Conservation (phyloP, 2,113 vertebrate genomes). For the Mandrillus leucophaeus region DNA sequence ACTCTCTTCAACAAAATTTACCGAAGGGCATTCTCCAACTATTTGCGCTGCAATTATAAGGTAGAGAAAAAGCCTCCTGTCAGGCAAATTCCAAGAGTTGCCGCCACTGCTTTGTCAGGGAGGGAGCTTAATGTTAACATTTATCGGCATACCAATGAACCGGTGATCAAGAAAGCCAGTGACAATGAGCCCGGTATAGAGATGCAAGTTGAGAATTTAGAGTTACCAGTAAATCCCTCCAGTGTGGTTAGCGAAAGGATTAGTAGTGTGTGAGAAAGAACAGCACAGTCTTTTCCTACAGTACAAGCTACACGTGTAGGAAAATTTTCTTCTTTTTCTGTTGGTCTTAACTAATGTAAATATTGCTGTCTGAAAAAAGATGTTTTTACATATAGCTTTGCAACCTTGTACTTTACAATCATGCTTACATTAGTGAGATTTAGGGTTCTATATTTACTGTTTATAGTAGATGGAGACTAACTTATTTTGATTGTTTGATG, state of each 20-base stretch:
- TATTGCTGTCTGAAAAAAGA: constrained; percentile 81
- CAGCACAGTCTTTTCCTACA: constrained; percentile 44
- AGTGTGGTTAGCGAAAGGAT: constrained; percentile 90
- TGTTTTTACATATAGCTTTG: constrained; percentile 81
- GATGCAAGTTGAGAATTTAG: constrained; percentile 87
- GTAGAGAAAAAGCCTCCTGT: constrained; percentile 81
- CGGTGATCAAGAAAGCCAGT: constrained; percentile 29
- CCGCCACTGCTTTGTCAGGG: constrained; percentile 83
- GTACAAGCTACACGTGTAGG: constrained; percentile 37
- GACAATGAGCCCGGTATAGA: constrained; percentile 87
- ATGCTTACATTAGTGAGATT: constrained; percentile 81
- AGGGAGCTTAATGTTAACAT: constrained; percentile 90
- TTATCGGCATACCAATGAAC: constrained; percentile 78
- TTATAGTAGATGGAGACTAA: constrained; percentile 81
- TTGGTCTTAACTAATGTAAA: constrained; percentile 81
- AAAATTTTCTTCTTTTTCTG: constrained; percentile 68
- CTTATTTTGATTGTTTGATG: constrained; percentile 85
- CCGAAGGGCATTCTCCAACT: constrained; percentile 95
- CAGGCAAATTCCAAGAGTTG: constrained; percentile 87
- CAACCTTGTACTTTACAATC: constrained; percentile 83
- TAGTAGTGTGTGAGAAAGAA: constrained; percentile 90
- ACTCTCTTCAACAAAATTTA: constrained; percentile 99
- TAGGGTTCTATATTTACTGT: constrained; percentile 84
- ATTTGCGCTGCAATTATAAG: constrained; percentile 93
- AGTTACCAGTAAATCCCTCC: constrained; percentile 91